A percentile compares a stretch with the other conserved stretches of the same genome.
Evolutionary conservation across 1,140 invertebrate species (phyloP).

Genomic region (Sycophaga agraensis): DNA sequence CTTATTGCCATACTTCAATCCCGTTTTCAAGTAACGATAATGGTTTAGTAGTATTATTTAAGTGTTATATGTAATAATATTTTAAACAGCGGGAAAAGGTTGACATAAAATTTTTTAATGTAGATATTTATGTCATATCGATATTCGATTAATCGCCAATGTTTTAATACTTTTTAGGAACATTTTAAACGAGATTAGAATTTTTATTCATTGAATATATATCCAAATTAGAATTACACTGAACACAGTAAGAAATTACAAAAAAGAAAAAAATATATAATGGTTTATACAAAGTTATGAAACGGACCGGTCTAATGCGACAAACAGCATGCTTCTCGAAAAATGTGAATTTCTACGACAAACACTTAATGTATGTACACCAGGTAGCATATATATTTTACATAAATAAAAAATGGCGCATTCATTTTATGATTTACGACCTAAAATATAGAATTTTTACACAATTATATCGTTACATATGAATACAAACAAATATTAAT

Average conservation of each 20-base stretch:
- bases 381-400: constrained; percentile 23
- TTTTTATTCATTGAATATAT: too few relatives aligned
- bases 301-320: constrained; percentile 10
- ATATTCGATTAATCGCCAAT: too few relatives aligned
- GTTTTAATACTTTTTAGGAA: too few relatives aligned
- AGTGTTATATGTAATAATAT: background rate
- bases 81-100: background rate
- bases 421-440: constrained; percentile 22
- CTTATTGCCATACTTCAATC: too few relatives aligned
- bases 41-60: too few relatives aligned
- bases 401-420: constrained; percentile 30
- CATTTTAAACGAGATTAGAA: too few relatives aligned
- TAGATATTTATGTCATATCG: too few relatives aligned
- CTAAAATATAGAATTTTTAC: constrained; percentile 16
- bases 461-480: constrained; percentile 9
- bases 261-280: too few relatives aligned
- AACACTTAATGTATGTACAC: constrained; percentile 30
- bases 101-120: too few relatives aligned
- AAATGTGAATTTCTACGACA: constrained; percentile 18
- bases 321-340: constrained; percentile 25
- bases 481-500: constrained; percentile 21
- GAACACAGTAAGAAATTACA: too few relatives aligned
- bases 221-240: too few relatives aligned
- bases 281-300: constrained; percentile 36
- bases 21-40: too few relatives aligned